Evolutionary conservation across 2,888 invertebrate species (phyloP).

Genomic region (Sepiola atlantica): DNA sequence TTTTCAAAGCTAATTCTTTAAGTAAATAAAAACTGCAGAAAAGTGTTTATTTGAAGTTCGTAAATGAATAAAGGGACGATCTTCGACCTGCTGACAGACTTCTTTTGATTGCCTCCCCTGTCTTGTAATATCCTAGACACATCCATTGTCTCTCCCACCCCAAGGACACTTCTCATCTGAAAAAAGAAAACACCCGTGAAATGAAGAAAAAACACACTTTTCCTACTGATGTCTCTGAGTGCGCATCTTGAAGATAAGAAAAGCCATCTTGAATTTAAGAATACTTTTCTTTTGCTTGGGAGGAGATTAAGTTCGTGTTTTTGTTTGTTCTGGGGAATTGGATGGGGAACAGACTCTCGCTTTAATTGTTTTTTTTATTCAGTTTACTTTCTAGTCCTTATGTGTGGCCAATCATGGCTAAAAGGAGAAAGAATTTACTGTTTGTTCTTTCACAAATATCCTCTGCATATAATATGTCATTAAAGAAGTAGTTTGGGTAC

Average conservation of each 20-base stretch:
- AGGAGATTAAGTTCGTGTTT: not conserved
- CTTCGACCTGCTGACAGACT: not conserved
- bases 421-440: not conserved
- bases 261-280: not conserved
- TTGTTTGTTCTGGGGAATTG: not conserved
- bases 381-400: not conserved
- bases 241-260: not conserved
- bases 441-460: not conserved
- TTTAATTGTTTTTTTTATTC: not conserved
- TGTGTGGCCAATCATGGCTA: constrained; percentile 7
- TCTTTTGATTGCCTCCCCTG: not conserved
- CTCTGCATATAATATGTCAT: no score
- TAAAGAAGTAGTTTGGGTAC: no score
- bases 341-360: not conserved
- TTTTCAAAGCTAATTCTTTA: not conserved
- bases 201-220: not conserved
- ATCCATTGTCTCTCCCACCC: not conserved
- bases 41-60: not conserved
- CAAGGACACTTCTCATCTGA: not conserved
- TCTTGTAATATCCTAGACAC: not conserved
- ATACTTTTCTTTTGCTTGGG: not conserved
- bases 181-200: constrained; percentile 9
- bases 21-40: not conserved
- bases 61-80: not conserved
- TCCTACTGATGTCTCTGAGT: constrained; percentile 8